A percentile compares a stretch with the other conserved stretches of the same genome.
Conservation (phyloP, 2,888 invertebrate genomes). For the Trachelus tabidus region DNA sequence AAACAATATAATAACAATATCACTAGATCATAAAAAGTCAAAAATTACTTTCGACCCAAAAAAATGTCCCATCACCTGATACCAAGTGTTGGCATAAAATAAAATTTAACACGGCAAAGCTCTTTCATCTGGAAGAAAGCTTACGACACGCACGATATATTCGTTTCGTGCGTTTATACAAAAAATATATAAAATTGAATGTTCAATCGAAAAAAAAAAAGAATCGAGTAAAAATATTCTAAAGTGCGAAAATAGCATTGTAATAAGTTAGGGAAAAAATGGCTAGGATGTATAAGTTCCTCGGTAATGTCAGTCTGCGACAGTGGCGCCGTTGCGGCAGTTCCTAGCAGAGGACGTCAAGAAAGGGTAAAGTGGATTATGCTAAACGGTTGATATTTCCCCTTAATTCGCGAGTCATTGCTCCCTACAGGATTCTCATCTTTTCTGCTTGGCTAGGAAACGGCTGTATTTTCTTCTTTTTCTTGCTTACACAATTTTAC, state of each 20-base stretch:
- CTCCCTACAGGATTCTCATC: not conserved
- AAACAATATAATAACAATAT: not conserved
- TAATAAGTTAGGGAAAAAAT: not conserved
- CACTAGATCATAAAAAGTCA: not conserved
- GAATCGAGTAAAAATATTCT: not conserved
- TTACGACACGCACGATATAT: not conserved
- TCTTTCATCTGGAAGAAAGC: not conserved
- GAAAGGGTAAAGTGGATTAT: not conserved
- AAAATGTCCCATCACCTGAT: not conserved
- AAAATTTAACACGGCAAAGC: not conserved
- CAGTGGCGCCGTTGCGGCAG: not conserved
- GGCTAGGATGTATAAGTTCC: not conserved
- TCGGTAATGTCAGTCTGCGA: not conserved
- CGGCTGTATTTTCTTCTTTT: not conserved
- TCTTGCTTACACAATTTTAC: not conserved
- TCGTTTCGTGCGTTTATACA: not conserved
- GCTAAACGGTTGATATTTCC: not conserved
- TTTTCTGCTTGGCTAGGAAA: not conserved
- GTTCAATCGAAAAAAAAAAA: not conserved
- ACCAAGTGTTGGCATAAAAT: not conserved
- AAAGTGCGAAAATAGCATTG: not conserved
- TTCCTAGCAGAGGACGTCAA: not conserved
- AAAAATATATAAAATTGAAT: not conserved
- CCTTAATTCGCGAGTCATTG: not conserved
- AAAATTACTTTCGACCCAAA: not conserved